Conservation (phyloP, 2,888 invertebrate genomes). For the Dastarcus helophoroides region DNA sequence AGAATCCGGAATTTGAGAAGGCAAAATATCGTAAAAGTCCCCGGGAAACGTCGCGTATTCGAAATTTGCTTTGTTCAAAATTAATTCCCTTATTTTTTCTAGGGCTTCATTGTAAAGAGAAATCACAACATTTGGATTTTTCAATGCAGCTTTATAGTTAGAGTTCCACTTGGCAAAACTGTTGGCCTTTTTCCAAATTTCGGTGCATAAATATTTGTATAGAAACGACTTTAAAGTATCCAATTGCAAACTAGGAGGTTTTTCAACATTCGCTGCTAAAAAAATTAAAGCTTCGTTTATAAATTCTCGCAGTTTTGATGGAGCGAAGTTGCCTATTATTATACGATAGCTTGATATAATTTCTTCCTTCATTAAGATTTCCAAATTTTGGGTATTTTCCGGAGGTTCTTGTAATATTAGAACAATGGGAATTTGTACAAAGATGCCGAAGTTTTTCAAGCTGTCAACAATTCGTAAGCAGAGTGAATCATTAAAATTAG, state of each 20-base stretch:
- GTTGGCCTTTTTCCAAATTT: conserved; percentile 49
- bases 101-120: conserved; percentile 57
- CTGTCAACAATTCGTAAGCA: conserved; percentile 22
- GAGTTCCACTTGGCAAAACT: conserved; percentile 33
- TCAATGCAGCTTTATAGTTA: conserved; percentile 38
- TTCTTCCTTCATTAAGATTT: conserved; percentile 17
- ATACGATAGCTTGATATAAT: conserved; percentile 24
- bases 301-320: conserved; percentile 14
- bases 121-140: conserved; percentile 47
- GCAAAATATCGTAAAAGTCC: conserved; percentile 47
- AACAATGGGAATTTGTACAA: conserved; percentile 29
- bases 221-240: conserved; percentile 46
- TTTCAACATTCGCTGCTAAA: conserved; percentile 41
- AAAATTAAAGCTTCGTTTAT: conserved; percentile 32
- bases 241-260: conserved; percentile 45
- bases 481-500: conserved; percentile 22
- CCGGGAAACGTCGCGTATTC: conserved; percentile 53
- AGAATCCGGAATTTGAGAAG: conserved; percentile 37
- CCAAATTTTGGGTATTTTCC: conserved; percentile 14
- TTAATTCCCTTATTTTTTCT: conserved; percentile 46
- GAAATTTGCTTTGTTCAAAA: conserved; percentile 47
- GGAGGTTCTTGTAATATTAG: conserved; percentile 21
- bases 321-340: conserved; percentile 18
- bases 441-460: conserved; percentile 21
- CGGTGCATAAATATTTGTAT: conserved; percentile 45